phyloP scores from a whole-genome alignment of 2,888 invertebrate species.

The Callosobruchus maculatus region DNA sequence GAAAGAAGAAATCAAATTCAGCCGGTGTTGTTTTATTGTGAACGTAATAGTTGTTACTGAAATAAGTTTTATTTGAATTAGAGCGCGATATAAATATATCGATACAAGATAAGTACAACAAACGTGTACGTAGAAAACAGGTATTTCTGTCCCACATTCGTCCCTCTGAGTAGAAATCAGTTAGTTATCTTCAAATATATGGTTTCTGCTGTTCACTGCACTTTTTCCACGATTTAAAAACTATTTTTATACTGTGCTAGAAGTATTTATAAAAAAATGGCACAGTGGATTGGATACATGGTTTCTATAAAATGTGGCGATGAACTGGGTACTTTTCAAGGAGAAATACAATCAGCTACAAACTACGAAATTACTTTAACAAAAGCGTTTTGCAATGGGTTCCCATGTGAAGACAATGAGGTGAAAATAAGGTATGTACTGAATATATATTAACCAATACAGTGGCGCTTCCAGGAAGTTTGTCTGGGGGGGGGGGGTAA shows the following conservation, averaged over 20 bases:
- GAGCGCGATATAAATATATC: not conserved
- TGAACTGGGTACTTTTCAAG: constrained; percentile 77
- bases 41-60: not conserved
- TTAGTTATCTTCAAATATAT: not conserved
- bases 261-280: constrained; percentile 45
- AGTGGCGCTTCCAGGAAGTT: too few relatives aligned
- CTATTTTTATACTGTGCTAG: not conserved
- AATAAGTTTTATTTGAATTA: not conserved
- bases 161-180: not conserved
- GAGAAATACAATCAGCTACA: constrained; percentile 70
- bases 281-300: constrained; percentile 71
- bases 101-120: not conserved
- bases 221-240: not conserved
- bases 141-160: not conserved
- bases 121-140: not conserved
- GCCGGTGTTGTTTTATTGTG: not conserved
- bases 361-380: constrained; percentile 68
- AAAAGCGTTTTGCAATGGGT: constrained; percentile 80
- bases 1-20: not conserved
- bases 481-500: too few relatives aligned
- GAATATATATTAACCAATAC: too few relatives aligned
- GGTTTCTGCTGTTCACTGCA: not conserved
- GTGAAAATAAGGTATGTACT: constrained; percentile 59
- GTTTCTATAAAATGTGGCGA: constrained; percentile 81
- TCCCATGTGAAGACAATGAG: constrained; percentile 53